Base-by-base conservation (phyloP, 2,888 invertebrate species). In the Ormia ochracea region DNA sequence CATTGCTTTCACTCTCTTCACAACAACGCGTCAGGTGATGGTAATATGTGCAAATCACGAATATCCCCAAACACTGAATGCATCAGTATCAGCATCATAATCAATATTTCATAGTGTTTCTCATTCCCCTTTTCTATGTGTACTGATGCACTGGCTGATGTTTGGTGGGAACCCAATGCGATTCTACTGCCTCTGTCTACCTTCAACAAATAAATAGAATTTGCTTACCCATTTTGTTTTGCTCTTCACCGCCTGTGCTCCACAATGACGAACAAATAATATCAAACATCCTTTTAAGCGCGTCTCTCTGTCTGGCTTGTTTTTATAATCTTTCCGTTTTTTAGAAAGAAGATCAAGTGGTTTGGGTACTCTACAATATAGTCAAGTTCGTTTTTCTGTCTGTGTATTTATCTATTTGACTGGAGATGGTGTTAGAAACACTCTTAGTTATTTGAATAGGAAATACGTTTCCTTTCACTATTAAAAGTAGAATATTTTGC, bases 21-120 rank as follows among this genome's bases (percentile, higher is more conserved):
- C 48, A 48, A 56, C 61, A 75, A 79, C 72, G 63, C 80, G 80
- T 80, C 80, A 80, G 80, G 80, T 80, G 76, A 68, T 68, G 65
- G 66, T 72, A 76, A 80, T 76, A 61, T 41, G 68, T 61, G 48
- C 66, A 80, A 41, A 61, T 54, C 58, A 41, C 48, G 41, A 54
- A 23, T 48, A 48, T 56, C 17, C 26, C 54, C 78, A 66, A 41
- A 38, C 45, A 9, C 28, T 54, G 28, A 50, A 56, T 36, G 63
- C 69, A 45, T 45, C 59, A 43, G 50, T 31, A 33, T 74, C 69
- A 54, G 50, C 66, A 58, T 63, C 38, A 50, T 17, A 68, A 63
- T 52, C 50, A 43, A 58, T 36, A 54, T 19, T 54, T 54, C 12
- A 19, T 23, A 14, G 3, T 33, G 26, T 50, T 21, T 31, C 12